Base-by-base conservation (phyloP, 2,797 vertebrate species). In the Rallus crepitans region DNA sequence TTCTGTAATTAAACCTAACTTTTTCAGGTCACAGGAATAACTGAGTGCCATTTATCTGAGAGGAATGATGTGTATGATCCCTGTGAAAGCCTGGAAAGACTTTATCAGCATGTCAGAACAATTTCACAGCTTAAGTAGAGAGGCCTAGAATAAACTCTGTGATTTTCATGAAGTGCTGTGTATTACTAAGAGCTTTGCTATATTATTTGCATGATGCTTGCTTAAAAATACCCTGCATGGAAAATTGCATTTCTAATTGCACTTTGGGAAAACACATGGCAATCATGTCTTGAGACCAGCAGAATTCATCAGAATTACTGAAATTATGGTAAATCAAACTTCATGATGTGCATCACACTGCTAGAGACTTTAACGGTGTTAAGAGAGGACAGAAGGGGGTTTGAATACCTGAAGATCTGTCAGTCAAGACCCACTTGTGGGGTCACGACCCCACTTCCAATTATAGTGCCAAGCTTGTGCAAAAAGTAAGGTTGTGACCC, bases 1-100 rank as follows among this genome's bases (percentile, higher is more conserved):
- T 83, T 95, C 90, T 95, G 76, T 93, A 97, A 97, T 97, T 97
- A 97, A 97, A 95, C 28, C 59, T 75, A 91, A 94, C 7, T 78
- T 89, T 93, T 96, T 97, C 89, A 94, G 56, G 60, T 84, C 83
- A 84, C 93, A 91, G 75, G 69, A 97, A 96, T 81, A 92, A 92
- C 59, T 73, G 35, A 72, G 81, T 78, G 68, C 31, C 84, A 88
- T 81, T 93, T 60, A 17, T 91, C 84, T 94, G 84, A 71, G 69
- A 77, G 68, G 47, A 88, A 92, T 89, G 52, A 75, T 71, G 64
- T 71, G 12, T 63, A 61, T 88, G 72, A 93, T 82, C 76, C 73
- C 45, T 87, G 2, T 65, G 35, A 63, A 92, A 91, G 79, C 35
- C 56, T 68, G 50, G 90, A 93, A 87, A 97, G 82, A 76, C 77